Conservation (phyloP, 2,113 vertebrate species). For the Bolborhynchus lineola region DNA sequence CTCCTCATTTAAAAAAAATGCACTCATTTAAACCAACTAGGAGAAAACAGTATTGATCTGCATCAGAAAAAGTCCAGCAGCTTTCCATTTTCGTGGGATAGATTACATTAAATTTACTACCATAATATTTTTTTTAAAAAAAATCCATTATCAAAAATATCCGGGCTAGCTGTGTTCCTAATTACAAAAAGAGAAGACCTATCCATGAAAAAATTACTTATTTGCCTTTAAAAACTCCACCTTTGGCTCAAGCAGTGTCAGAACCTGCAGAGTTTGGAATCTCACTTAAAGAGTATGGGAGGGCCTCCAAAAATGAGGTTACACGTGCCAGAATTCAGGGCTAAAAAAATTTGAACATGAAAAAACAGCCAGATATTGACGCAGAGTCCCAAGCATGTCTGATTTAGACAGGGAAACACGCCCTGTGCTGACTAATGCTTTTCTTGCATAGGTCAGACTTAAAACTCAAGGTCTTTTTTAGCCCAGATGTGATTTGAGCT, state of each 20-base stretch:
- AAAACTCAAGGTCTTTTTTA: not conserved
- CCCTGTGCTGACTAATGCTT: not conserved
- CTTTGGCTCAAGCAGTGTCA: not conserved
- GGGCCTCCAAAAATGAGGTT: slow-evolving; percentile 26
- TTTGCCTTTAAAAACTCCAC: slow-evolving; percentile 20
- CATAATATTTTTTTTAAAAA: not conserved
- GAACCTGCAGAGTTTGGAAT: not conserved
- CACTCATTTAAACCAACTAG: not conserved
- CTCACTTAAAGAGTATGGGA: not conserved
- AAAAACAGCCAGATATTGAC: not conserved
- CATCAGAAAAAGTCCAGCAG: not conserved
- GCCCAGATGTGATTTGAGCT: not conserved
- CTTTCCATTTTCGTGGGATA: not conserved
- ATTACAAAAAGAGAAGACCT: not conserved
- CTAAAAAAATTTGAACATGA: not conserved
- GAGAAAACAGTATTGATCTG: not conserved
- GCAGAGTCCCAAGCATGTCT: not conserved
- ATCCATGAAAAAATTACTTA: not conserved
- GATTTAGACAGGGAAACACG: slow-evolving; percentile 11
- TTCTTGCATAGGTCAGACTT: not conserved
- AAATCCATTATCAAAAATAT: not conserved
- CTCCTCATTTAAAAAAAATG: not conserved
- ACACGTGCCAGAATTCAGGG: slow-evolving; percentile 15
- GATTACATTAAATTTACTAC: not conserved
- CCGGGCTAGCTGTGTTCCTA: not conserved